Evolutionary conservation across 1,140 invertebrate genomes (phyloP).

Genomic region (Adoxophyes honmai): DNA sequence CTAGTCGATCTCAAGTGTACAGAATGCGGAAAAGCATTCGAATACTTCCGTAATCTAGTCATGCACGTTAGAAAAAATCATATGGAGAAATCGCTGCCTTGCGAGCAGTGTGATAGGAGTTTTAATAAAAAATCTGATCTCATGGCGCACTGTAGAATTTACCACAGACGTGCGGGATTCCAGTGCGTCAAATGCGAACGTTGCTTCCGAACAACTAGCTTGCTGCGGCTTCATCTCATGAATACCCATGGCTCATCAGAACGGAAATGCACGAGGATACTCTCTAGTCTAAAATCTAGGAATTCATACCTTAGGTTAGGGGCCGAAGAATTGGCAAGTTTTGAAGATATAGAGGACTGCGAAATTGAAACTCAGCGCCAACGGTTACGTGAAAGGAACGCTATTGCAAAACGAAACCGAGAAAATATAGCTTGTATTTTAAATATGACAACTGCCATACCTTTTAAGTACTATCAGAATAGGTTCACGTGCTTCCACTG

Average conservation of each 20-base stretch:
- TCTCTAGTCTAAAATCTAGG: not conserved
- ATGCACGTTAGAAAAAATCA: slow-evolving; percentile 16
- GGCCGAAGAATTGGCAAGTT: not conserved
- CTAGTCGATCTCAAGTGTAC: slow-evolving; percentile 15
- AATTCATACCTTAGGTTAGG: not conserved
- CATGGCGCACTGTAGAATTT: not conserved
- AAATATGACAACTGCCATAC: slow-evolving; percentile 68
- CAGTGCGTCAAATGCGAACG: slow-evolving; percentile 6
- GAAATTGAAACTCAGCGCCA: slow-evolving; percentile 5
- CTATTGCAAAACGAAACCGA: slow-evolving; percentile 50
- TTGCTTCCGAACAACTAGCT: not conserved
- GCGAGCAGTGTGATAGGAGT: not conserved
- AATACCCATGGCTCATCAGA: not conserved
- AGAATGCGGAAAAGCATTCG: slow-evolving; percentile 7
- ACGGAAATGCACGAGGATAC: not conserved
- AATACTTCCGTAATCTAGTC: slow-evolving; percentile 12
- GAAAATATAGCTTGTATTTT: slow-evolving; percentile 62
- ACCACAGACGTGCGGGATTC: not conserved
- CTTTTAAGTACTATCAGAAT: slow-evolving; percentile 68
- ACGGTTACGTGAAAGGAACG: not conserved
- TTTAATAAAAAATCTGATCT: slow-evolving; percentile 8
- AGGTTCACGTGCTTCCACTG: slow-evolving; percentile 70
- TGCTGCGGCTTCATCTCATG: not conserved
- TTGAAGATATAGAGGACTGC: slow-evolving; percentile 5
- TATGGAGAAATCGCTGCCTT: not conserved